Percentiles rank a stretch among this genome's conserved stretches.
Conservation (phyloP, 2,113 vertebrate genomes). For the Theropithecus gelada region DNA sequence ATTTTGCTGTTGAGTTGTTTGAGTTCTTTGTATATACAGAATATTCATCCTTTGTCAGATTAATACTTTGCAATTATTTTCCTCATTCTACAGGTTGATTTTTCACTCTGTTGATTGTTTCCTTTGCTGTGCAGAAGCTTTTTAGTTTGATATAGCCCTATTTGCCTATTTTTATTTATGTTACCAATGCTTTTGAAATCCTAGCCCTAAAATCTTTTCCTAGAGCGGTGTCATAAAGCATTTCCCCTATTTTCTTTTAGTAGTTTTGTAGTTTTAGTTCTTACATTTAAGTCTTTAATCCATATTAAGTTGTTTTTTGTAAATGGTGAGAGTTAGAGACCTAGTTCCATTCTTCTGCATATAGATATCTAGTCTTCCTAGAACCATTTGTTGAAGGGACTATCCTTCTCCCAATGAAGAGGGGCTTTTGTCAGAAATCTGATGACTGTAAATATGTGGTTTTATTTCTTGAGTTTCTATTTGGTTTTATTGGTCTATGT, state of each 20-base stretch:
- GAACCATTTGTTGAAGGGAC: background rate
- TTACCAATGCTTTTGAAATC: background rate
- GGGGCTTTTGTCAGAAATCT: background rate
- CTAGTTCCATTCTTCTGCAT: background rate
- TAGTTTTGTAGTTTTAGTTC: background rate
- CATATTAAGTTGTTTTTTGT: background rate
- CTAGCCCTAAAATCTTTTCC: background rate
- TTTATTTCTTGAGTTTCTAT: background rate
- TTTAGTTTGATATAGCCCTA: background rate
- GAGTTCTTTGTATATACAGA: background rate
- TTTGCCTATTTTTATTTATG: background rate
- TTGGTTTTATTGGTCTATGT: background rate
- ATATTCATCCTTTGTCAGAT: background rate
- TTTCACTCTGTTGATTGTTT: background rate
- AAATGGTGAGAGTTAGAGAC: background rate
- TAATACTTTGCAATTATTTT: background rate
- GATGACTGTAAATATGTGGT: background rate
- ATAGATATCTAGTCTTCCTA: background rate
- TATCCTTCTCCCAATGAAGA: background rate
- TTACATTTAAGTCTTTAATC: background rate
- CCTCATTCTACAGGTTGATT: background rate
- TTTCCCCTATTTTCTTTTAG: background rate
- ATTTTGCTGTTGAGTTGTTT: background rate
- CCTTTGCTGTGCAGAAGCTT: background rate
- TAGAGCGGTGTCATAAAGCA: background rate